Evolutionary conservation across 2,113 vertebrate genomes (phyloP).

Genomic region (Craseonycteris thonglongyai): DNA sequence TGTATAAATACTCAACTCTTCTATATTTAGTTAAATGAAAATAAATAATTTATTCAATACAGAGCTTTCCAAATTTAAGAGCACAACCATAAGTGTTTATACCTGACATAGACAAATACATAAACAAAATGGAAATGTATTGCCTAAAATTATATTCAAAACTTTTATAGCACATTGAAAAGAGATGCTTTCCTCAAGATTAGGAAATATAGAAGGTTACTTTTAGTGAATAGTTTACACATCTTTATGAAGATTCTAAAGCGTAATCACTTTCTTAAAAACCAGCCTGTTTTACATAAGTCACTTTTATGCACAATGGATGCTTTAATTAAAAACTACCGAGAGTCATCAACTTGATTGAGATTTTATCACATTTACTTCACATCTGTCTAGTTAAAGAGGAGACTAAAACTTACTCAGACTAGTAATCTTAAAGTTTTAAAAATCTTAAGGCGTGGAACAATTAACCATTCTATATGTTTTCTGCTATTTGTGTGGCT

Average conservation of each 20-base stretch:
- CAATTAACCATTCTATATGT: background rate
- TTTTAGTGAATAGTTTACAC: background rate
- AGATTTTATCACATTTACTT: background rate
- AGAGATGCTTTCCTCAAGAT: background rate
- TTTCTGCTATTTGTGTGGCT: background rate
- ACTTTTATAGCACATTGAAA: background rate
- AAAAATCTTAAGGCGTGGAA: background rate
- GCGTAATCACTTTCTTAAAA: background rate
- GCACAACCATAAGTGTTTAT: background rate
- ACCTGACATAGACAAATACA: background rate
- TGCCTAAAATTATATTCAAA: background rate
- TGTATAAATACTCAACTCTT: background rate
- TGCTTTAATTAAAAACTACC: background rate
- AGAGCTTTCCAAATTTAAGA: background rate
- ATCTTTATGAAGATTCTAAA: background rate
- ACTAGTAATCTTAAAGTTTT: background rate
- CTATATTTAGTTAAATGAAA: background rate
- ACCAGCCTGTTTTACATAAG: background rate
- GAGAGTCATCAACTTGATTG: background rate
- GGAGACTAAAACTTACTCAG: background rate
- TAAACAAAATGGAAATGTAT: background rate
- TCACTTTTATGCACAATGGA: background rate
- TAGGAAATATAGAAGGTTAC: background rate
- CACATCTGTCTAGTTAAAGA: background rate
- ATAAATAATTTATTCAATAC: background rate